phyloP scores from a whole-genome alignment of 2,888 invertebrate genomes.

The Cephus pulcher region DNA sequence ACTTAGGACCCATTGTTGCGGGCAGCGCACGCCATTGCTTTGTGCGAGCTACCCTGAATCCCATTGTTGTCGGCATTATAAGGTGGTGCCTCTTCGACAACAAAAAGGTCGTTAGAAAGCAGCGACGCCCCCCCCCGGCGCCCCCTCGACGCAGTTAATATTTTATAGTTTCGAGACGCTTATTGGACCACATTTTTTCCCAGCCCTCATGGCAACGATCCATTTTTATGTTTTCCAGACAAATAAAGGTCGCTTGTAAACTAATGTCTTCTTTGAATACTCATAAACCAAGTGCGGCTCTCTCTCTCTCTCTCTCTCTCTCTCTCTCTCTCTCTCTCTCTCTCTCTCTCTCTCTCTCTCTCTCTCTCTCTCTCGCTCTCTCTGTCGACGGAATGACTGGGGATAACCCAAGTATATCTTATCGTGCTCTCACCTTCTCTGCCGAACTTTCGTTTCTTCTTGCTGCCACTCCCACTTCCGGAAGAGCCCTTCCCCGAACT shows the following conservation, averaged over 20 bases:
- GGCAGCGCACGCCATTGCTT: not conserved
- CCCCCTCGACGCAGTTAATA: not conserved
- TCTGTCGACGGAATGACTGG: slow-evolving; percentile 17
- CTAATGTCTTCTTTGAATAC: not conserved
- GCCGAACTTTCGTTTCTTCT: slow-evolving; percentile 86
- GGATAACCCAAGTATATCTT: slow-evolving; percentile 25
- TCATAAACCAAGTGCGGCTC: not conserved
- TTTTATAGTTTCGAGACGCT: not conserved
- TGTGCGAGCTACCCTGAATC: not conserved
- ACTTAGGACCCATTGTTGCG: not conserved
- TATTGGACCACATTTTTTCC: not conserved
- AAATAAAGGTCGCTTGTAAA: not conserved
- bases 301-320: too few species aligned
- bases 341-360: too few species aligned
- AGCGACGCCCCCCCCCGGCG: not conserved
- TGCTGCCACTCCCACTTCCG: slow-evolving; percentile 69
- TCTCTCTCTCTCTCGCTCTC: not conserved
- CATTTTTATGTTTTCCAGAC: not conserved
- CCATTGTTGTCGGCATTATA: not conserved
- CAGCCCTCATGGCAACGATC: not conserved
- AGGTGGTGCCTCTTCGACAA: not conserved
- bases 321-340: not conserved
- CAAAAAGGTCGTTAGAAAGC: not conserved
- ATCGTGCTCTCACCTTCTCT: slow-evolving; percentile 72
- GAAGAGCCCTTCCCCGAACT: slow-evolving; percentile 74